Conservation (phyloP, 2,113 vertebrate genomes). For the Oryzias javanicus region DNA sequence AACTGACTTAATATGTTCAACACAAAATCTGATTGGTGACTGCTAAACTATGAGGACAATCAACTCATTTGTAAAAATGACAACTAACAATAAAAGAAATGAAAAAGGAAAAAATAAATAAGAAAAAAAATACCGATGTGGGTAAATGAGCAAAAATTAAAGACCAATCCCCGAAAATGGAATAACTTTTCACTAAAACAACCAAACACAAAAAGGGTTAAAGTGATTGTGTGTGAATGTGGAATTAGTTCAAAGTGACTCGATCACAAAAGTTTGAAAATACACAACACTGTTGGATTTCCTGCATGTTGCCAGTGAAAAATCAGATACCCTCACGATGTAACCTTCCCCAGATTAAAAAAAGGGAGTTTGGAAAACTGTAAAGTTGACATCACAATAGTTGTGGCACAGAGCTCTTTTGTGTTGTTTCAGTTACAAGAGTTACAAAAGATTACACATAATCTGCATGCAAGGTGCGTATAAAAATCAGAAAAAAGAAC, state of each 20-base stretch:
- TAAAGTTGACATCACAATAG: too few relatives aligned
- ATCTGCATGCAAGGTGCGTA: too few relatives aligned
- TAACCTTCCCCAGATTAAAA: too few relatives aligned
- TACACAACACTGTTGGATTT: not conserved
- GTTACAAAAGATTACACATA: too few relatives aligned
- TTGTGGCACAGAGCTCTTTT: too few relatives aligned
- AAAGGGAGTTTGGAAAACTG: too few relatives aligned
- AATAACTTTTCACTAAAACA: conserved; percentile 52
- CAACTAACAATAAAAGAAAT: not conserved
- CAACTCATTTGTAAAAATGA: not conserved
- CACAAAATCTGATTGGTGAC: too few relatives aligned
- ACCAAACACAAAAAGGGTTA: conserved; percentile 43
- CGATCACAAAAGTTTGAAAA: not conserved
- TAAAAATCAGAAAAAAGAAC: too few relatives aligned
- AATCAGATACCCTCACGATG: not conserved
- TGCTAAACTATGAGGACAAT: not conserved
- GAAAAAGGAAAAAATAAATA: conserved; percentile 5
- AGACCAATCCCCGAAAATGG: conserved; percentile 57
- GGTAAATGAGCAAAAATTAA: not conserved
- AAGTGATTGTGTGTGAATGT: conserved; percentile 74
- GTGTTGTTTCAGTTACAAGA: too few relatives aligned
- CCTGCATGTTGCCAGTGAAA: not conserved
- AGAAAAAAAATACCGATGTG: not conserved
- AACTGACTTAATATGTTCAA: too few relatives aligned
- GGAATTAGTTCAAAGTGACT: conserved; percentile 48